Base-by-base conservation (phyloP, 2,888 invertebrate species). In the Eupithecia dodoneata region DNA sequence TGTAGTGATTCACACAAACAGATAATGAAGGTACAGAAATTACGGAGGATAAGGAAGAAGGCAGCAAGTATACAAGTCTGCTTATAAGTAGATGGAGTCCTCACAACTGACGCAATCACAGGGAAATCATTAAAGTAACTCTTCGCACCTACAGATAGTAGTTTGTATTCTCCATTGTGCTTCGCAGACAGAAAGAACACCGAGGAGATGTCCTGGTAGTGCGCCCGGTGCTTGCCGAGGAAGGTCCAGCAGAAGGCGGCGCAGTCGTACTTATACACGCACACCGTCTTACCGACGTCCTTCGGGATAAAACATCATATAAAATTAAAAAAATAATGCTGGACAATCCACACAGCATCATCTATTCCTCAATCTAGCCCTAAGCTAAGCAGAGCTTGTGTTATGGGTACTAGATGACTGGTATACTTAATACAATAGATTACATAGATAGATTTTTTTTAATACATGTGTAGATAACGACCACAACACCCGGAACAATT, bases 201-300 rank as follows among this genome's bases (percentile, higher is more conserved):
- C 47, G 96, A 93, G 0, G 90, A 93, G 63, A 97, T 95, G 0
- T 94, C 91, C 78, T 95, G 95, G 83, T 95, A 96, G 87, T 97
- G 97, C 0, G 96, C 93, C 71, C 96, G 92, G 80, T 96, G 95
- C 87, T 97, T 97, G 13, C 96, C 97, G 44, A 96, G 78, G 79
- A 96, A 96, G 0, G 82, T 80, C 96, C 97, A 97, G 6, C 81
- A 70, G 7, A 88, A 87, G 0, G 79, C 82, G 0, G 86, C 80
- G 18, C 92, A 90, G 78, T 91, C 85, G 80, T 93, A 95, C 79
- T 91, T 91, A 83, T 95, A 93, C 4, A 96, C 93, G 80, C 94
- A 94, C 1, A 96, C 93, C 0, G 96, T 95, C 83, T 89, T 90
- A 10, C 93, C 91, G 7, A 83, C 83, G 83, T 97, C 96, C 96